Evolutionary conservation across 2,888 invertebrate species (phyloP), one percentile per base, ranked within the genome.

Genomic region (Drosophila phalerata): DNA sequence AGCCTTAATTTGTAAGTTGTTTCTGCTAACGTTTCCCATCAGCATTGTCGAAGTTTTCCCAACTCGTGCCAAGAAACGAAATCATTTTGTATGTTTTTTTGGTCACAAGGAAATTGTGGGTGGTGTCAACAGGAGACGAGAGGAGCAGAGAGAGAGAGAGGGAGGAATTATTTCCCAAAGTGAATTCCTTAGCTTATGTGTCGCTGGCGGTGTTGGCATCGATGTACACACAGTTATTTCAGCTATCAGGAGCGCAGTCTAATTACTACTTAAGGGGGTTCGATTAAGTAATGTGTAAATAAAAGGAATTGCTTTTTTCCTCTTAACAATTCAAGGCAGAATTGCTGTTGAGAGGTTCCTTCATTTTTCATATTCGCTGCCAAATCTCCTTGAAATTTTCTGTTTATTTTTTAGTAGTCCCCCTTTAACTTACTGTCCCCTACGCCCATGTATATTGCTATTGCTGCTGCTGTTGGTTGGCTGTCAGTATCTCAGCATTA

Each of bases 1-100:
- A 78, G 79, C 77, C 79, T 81, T 78, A 73, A 78, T 81, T 77
- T 77, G 78, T 81, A 77, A 77, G 81, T 76, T 76, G 77, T 60
- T 80, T 22, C 60, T 64, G 77, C 65, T 80, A 72, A 77, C 81
- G 78, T 72, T 72, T 66, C 60, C 60, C 81, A 79, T 77, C 81
- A 77, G 61, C 81, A 64, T 77, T 71, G 68, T 81, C 73, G 57
- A 77, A 77, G 58, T 81, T 77, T 81, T 11, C 51, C 40, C 81
- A 77, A 77, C 81, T 71, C 69, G 63, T 69, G 74, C 73, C 81
- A 74, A 77, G 74, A 74, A 77, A 83, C 63, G 63, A 68, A 73
- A 85, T 76, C 63, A 77, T 78, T 68, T 77, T 67, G 64, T 64
- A 48, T 62, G 42, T n/a, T 13, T 55, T 63, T 56, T 49, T 15